These are phyloP conservation scores for Erythrolamprus reginae DNA, from an alignment of 2,113 vertebrate species.

Conservation along the genomic window DNA sequence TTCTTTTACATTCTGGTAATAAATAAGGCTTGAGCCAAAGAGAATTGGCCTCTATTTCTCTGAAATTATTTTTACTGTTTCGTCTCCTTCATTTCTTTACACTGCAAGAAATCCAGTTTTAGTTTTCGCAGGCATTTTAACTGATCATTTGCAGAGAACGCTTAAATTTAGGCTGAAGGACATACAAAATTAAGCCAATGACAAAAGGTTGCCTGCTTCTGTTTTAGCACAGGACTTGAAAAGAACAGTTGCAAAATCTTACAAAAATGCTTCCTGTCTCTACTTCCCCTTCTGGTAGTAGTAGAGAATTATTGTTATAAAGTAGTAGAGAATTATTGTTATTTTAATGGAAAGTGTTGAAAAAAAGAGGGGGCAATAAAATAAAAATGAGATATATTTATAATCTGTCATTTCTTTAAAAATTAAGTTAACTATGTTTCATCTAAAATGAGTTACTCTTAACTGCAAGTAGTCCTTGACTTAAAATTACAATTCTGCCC, in stretches of 20 bases:
- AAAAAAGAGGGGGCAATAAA: neutral
- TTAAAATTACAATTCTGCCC: neutral
- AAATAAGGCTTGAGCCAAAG: neutral
- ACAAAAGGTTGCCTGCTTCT: neutral
- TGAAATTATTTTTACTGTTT: neutral
- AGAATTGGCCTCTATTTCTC: neutral
- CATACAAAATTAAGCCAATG: neutral
- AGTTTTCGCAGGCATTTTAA: neutral
- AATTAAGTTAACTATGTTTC: neutral
- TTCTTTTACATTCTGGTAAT: neutral
- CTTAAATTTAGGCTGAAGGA: neutral
- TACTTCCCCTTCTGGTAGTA: neutral
- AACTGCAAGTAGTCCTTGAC: neutral
- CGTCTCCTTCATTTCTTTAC: neutral
- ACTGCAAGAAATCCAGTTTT: neutral
- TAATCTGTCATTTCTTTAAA: neutral
- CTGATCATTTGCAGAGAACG: neutral
- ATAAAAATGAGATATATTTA: neutral
- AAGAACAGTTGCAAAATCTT: constrained; percentile 51
- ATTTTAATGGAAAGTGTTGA: neutral
- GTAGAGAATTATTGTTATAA: neutral
- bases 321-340: neutral
- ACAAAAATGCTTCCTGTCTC: constrained; percentile 19
- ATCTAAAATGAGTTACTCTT: neutral
- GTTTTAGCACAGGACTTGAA: neutral